phyloP scores from a whole-genome alignment of 1,140 invertebrate genomes.

The Diploscapter pachys region DNA sequence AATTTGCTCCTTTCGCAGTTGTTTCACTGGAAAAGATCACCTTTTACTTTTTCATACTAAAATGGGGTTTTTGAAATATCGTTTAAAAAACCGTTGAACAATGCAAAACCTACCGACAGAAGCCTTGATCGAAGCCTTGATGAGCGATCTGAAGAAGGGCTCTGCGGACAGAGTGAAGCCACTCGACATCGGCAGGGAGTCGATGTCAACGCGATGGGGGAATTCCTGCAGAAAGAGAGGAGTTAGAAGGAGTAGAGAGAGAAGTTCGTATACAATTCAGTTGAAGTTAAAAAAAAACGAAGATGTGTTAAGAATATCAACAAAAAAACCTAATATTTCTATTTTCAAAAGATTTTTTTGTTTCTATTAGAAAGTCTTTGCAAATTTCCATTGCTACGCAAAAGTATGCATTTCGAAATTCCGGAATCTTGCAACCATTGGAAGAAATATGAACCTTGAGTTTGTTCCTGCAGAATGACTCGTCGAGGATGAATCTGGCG shows the following conservation, averaged over 20 bases:
- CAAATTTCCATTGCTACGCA: too few species aligned
- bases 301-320: too few species aligned
- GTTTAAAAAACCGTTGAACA: not conserved
- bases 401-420: too few species aligned
- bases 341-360: too few species aligned
- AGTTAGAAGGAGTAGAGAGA: too few species aligned
- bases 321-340: too few species aligned
- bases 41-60: not conserved
- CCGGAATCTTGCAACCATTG: not conserved
- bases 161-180: conserved; percentile 47
- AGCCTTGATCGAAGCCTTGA: conserved; percentile 34
- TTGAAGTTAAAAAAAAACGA: too few species aligned
- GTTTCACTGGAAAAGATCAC: conserved; percentile 24
- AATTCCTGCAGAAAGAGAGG: conserved; percentile 17
- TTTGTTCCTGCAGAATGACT: conserved; percentile 27
- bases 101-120: conserved; percentile 31
- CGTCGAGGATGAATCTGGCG: conserved; percentile 27
- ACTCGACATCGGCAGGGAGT: conserved; percentile 30
- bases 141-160: conserved; percentile 51
- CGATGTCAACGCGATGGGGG: conserved; percentile 39
- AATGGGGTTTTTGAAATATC: too few species aligned
- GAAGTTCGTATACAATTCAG: too few species aligned
- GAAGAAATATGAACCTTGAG: conserved; percentile 13
- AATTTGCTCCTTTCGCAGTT: conserved; percentile 47
- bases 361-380: too few species aligned